phyloP scores from a whole-genome alignment of 1,140 invertebrate genomes.

The Cyclargus thomasi region DNA sequence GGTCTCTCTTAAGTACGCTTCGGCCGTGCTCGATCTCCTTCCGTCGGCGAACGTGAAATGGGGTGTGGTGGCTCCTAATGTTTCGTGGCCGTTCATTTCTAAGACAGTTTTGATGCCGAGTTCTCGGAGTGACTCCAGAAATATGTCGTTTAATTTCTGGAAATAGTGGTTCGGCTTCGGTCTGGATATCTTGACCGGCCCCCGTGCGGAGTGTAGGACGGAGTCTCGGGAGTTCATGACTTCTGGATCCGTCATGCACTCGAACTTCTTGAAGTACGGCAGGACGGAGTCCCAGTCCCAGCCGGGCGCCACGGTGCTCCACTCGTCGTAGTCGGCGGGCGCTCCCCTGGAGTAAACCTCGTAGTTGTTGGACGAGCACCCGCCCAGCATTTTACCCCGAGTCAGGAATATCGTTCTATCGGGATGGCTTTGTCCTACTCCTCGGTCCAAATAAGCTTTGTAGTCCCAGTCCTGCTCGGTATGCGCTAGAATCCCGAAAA shows the following conservation, averaged over 20 bases:
- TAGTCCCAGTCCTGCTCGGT: conserved; percentile 58
- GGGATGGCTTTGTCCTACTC: conserved; percentile 39
- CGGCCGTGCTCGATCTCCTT: conserved; percentile 77
- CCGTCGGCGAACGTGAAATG: conserved; percentile 79
- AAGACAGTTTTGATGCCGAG: conserved; percentile 46
- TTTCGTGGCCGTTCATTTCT: conserved; percentile 53
- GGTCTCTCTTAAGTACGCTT: conserved; percentile 77
- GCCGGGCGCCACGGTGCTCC: conserved; percentile 77
- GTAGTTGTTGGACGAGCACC: conserved; percentile 84
- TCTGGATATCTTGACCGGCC: conserved; percentile 50
- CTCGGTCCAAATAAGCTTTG: conserved; percentile 38
- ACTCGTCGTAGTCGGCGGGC: conserved; percentile 84
- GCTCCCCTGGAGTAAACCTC: conserved; percentile 88
- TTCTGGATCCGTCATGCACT: conserved; percentile 49
- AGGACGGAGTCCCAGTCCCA: conserved; percentile 87
- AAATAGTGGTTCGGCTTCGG: conserved; percentile 39
- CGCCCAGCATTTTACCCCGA: conserved; percentile 79
- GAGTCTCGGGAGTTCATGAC: conserved; percentile 43
- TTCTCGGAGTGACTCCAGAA: conserved; percentile 48
- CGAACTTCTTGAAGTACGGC: conserved; percentile 58
- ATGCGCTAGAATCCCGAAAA: conserved; percentile 40
- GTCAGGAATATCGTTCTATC: conserved; percentile 33
- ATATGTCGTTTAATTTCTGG: conserved; percentile 35
- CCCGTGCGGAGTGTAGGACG: conserved; percentile 45
- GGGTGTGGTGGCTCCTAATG: conserved; percentile 42